These are phyloP conservation scores for Nymphalis io DNA, from an alignment of 1,140 invertebrate genomes.

Conservation along the genomic window DNA sequence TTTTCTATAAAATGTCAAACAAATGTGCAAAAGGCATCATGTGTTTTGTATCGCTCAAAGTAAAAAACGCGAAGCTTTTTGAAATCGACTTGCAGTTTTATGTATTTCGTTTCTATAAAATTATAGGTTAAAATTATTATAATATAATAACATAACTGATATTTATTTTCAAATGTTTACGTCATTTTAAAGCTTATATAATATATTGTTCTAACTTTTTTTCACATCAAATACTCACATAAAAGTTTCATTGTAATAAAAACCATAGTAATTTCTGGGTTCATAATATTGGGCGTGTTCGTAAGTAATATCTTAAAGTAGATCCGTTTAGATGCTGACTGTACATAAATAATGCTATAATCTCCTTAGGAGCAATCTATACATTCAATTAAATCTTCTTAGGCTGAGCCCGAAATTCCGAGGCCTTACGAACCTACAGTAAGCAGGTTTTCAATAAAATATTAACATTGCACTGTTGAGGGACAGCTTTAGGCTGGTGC, in stretches of 20 bases:
- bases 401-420: slow-evolving; percentile 37
- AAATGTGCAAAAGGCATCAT: background rate
- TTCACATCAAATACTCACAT: no score
- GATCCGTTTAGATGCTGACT: slow-evolving; percentile 28
- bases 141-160: no score
- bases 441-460: slow-evolving; percentile 65
- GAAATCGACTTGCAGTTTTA: no score
- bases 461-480: slow-evolving; percentile 47
- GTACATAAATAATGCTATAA: slow-evolving; percentile 54
- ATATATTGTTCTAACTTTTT: no score
- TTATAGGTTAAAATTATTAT: no score
- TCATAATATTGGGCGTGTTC: background rate
- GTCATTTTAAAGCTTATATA: no score
- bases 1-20: background rate
- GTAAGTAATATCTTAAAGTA: slow-evolving; percentile 8
- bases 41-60: background rate
- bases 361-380: slow-evolving; percentile 63
- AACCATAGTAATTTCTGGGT: background rate
- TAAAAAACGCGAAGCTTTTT: no score
- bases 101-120: no score
- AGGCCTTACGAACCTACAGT: slow-evolving; percentile 44
- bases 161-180: no score
- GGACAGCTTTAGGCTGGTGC: slow-evolving; percentile 8
- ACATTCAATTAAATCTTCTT: slow-evolving; percentile 66
- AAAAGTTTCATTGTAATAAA: background rate